These are phyloP conservation scores for Hephaestus fuliginosus DNA, from an alignment of 2,797 vertebrate genomes.

Conservation along the genomic window DNA sequence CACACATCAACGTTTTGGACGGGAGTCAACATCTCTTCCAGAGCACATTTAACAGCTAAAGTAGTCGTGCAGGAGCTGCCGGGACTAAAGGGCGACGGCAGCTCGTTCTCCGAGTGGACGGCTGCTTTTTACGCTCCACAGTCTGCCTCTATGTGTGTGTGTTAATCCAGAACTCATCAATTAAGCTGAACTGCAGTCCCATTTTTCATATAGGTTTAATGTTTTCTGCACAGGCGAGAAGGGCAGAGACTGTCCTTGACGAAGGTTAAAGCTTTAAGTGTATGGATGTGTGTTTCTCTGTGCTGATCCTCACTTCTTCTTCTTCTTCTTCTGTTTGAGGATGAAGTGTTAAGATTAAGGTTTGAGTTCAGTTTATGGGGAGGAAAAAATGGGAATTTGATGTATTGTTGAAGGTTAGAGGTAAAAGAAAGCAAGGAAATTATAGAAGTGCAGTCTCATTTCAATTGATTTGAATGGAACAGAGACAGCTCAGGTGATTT, in stretches of 20 bases:
- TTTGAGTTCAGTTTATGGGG: background rate
- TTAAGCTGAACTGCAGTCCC: constrained; percentile 44
- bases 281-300: background rate
- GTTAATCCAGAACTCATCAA: constrained; percentile 54
- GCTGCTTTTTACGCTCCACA: constrained; percentile 25
- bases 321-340: background rate
- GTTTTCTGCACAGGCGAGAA: constrained; percentile 31
- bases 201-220: constrained; percentile 48
- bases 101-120: background rate
- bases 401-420: background rate
- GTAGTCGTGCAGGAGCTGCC: constrained; percentile 19
- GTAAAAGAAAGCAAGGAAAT: background rate
- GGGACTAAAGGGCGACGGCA: constrained; percentile 28
- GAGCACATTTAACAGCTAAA: constrained; percentile 34
- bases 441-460: background rate
- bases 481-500: too few species aligned
- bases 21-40: constrained; percentile 42
- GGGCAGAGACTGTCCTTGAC: constrained; percentile 56
- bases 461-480: background rate
- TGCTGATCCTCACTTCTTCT: background rate
- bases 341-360: background rate
- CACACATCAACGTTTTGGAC: constrained; percentile 38
- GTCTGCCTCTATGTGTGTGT: background rate
- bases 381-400: background rate
- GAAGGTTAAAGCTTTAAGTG: background rate